Evolutionary conservation across 2,797 vertebrate genomes (phyloP).

Genomic region (Megalops cyprinoides): DNA sequence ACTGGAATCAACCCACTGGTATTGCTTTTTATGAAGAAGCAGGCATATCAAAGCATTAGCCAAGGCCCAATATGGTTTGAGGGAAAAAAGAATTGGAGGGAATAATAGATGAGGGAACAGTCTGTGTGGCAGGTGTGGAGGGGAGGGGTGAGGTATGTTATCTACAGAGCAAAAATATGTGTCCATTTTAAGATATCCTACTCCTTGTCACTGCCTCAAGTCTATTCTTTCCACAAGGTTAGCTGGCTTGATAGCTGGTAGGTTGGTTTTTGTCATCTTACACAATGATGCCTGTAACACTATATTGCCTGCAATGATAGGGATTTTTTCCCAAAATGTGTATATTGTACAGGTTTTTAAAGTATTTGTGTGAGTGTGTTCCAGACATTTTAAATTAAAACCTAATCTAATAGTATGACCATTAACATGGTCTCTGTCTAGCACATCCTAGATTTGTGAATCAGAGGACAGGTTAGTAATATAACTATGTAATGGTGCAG

Average conservation of each 20-base stretch:
- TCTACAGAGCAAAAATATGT: neutral
- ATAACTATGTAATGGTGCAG: too few species aligned
- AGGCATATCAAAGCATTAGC: neutral
- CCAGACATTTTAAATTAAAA: too few species aligned
- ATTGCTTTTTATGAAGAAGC: neutral
- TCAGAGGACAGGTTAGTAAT: too few species aligned
- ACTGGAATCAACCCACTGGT: neutral
- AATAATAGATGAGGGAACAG: neutral
- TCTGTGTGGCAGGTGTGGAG: neutral
- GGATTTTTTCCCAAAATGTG: neutral
- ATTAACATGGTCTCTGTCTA: too few species aligned
- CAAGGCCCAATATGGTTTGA: neutral
- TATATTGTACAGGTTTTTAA: too few species aligned
- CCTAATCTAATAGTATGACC: too few species aligned
- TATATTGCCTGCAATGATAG: neutral
- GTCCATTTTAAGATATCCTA: neutral
- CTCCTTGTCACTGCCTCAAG: neutral
- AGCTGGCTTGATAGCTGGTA: neutral
- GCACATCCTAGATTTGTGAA: too few species aligned
- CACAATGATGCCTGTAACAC: neutral
- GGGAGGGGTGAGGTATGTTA: neutral
- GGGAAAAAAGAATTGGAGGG: neutral
- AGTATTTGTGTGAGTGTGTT: too few species aligned
- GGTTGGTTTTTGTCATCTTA: neutral
- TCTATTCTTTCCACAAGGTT: neutral